phyloP scores from a whole-genome alignment of 2,113 vertebrate genomes.

The Nycticryphes semicollaris region DNA sequence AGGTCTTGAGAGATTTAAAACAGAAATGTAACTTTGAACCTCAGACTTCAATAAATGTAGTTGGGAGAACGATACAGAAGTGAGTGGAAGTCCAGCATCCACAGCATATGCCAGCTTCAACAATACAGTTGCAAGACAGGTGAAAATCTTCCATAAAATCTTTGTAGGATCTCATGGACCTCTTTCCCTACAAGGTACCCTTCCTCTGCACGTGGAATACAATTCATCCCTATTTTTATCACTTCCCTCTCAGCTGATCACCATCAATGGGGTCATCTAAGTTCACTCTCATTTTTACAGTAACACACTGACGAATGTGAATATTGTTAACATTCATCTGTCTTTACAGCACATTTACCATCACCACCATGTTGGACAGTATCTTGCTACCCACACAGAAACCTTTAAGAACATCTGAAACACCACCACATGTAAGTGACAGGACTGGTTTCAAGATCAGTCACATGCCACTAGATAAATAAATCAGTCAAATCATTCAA shows the following conservation, averaged over 20 bases:
- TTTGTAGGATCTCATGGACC: neutral
- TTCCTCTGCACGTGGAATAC: rapidly evolving
- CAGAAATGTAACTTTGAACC: neutral
- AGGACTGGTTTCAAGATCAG: neutral
- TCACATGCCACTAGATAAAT: neutral
- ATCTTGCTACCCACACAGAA: neutral
- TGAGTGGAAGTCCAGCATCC: neutral
- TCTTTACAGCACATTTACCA: neutral
- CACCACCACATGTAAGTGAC: too few species aligned
- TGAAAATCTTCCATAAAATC: neutral
- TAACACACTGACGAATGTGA: neutral
- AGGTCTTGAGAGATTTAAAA: neutral
- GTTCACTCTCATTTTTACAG: neutral
- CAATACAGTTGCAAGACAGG: neutral
- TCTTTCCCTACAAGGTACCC: neutral
- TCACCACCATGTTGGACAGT: neutral
- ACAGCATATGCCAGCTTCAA: neutral
- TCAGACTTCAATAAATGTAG: neutral
- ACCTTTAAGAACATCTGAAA: neutral
- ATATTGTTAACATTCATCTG: neutral
- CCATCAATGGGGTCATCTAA: neutral
- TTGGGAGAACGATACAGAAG: neutral
- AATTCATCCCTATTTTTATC: neutral
- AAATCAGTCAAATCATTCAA: neutral
- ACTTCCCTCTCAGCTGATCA: neutral